Conservation (phyloP, 1,140 invertebrate genomes). For the Dreissena rostriformis region DNA sequence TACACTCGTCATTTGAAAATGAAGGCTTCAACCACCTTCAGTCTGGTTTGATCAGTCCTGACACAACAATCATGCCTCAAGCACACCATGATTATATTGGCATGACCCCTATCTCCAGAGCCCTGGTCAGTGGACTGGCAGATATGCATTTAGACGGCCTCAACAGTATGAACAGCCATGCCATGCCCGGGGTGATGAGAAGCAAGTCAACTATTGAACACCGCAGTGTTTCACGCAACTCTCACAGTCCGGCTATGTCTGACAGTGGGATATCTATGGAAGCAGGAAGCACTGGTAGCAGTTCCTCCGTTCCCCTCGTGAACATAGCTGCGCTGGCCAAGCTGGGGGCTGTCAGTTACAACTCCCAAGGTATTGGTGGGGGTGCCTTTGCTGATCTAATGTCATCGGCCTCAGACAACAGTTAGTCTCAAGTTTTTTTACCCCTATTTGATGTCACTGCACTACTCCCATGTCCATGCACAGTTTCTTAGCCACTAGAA, state of each 20-base stretch:
- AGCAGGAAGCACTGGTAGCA: slow-evolving; percentile 86
- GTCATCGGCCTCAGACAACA: slow-evolving; percentile 32
- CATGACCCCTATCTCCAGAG: slow-evolving; percentile 18
- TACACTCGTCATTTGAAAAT: slow-evolving; percentile 80
- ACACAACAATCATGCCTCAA: slow-evolving; percentile 63
- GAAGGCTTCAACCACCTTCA: slow-evolving; percentile 78
- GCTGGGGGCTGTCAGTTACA: slow-evolving; percentile 84
- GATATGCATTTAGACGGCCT: slow-evolving; percentile 37
- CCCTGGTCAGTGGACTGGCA: slow-evolving; percentile 38
- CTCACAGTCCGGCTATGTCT: slow-evolving; percentile 79
- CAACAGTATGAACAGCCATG: slow-evolving; percentile 16
- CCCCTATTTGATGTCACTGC: slow-evolving; percentile 27
- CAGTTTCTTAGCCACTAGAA: too few species aligned
- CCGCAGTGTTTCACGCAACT: slow-evolving; percentile 68
- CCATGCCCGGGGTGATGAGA: slow-evolving; percentile 9
- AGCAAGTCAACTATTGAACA: slow-evolving; percentile 47
- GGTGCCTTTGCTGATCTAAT: slow-evolving; percentile 19
- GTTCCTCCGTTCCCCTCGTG: slow-evolving; percentile 88
- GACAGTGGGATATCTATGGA: slow-evolving; percentile 82
- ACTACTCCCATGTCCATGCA: neutral
- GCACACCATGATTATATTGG: slow-evolving; percentile 49
- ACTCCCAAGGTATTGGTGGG: slow-evolving; percentile 59
- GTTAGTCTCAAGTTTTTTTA: slow-evolving; percentile 38
- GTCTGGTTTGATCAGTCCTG: slow-evolving; percentile 80
- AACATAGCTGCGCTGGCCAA: slow-evolving; percentile 94